A percentile compares a stretch with the other conserved stretches of the same genome.
phyloP scores from a whole-genome alignment of 2,113 vertebrate genomes.

The Sprattus sprattus region DNA sequence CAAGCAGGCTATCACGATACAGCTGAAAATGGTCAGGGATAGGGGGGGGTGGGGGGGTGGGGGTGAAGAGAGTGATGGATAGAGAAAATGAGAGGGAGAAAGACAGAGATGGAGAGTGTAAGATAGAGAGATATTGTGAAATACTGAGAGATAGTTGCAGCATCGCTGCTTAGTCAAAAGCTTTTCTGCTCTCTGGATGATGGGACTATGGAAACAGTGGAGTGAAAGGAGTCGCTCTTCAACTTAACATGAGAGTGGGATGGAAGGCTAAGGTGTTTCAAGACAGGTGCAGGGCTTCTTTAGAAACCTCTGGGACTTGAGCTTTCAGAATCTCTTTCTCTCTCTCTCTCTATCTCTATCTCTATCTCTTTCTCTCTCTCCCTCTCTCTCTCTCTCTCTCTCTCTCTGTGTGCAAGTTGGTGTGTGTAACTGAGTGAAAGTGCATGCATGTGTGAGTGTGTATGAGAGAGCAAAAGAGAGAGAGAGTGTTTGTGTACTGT shows the following conservation, averaged over 20 bases:
- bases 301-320: background rate
- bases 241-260: background rate
- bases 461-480: no score
- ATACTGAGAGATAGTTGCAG: background rate
- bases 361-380: no score
- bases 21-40: background rate
- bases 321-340: background rate
- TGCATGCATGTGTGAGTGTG: no score
- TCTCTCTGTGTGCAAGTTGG: background rate
- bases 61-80: background rate
- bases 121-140: slow-evolving; percentile 43
- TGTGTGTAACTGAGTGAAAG: no score
- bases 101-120: slow-evolving; percentile 15
- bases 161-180: background rate
- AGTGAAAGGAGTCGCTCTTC: background rate
- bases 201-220: background rate
- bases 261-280: background rate
- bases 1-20: background rate
- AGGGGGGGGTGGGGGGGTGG: background rate
- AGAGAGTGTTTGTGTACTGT: background rate
- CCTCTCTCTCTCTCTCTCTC: background rate
- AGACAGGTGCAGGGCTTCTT: background rate
- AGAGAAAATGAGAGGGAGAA: background rate
- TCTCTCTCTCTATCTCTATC: no score
- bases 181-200: background rate